Percentiles rank a stretch among this genome's conserved stretches.
phyloP scores from a whole-genome alignment of 1,140 invertebrate species.

The Ceratina australensis region DNA sequence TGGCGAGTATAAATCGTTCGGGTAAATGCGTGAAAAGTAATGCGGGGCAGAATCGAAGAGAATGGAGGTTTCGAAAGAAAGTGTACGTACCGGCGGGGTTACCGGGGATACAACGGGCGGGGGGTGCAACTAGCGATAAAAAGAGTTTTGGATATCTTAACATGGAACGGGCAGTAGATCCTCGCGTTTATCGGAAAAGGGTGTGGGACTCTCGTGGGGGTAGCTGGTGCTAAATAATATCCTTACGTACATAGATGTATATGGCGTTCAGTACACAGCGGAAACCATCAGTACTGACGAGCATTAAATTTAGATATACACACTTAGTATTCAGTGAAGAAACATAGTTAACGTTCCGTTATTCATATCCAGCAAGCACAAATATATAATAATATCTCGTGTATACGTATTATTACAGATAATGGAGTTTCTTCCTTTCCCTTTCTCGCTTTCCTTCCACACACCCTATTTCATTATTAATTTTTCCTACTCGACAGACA shows the following conservation, averaged over 20 bases:
- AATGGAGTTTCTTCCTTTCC: constrained; percentile 24
- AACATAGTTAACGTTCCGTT: constrained; percentile 65
- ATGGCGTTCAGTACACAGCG: constrained; percentile 51
- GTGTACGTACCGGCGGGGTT: not conserved
- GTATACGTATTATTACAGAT: constrained; percentile 62
- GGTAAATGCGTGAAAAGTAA: constrained; percentile 38
- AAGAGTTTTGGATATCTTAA: not conserved
- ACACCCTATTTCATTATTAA: not conserved
- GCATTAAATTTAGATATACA: constrained; percentile 66
- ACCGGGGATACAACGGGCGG: not conserved
- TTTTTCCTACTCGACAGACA: constrained; percentile 33
- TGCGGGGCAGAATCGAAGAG: constrained; percentile 1
- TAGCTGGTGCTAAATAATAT: constrained; percentile 47
- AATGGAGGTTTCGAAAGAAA: not conserved
- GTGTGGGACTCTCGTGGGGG: not conserved
- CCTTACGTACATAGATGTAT: constrained; percentile 46
- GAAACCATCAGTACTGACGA: constrained; percentile 61
- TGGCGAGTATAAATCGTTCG: constrained; percentile 38
- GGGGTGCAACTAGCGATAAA: not conserved
- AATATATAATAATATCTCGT: constrained; percentile 65
- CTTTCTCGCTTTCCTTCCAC: not conserved
- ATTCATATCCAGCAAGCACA: constrained; percentile 73
- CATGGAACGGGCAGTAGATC: not conserved
- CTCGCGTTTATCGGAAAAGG: not conserved
- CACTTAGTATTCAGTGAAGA: constrained; percentile 65